These are phyloP conservation scores for Nothocercus julius DNA, from an alignment of 2,113 vertebrate genomes.

Conservation along the genomic window DNA sequence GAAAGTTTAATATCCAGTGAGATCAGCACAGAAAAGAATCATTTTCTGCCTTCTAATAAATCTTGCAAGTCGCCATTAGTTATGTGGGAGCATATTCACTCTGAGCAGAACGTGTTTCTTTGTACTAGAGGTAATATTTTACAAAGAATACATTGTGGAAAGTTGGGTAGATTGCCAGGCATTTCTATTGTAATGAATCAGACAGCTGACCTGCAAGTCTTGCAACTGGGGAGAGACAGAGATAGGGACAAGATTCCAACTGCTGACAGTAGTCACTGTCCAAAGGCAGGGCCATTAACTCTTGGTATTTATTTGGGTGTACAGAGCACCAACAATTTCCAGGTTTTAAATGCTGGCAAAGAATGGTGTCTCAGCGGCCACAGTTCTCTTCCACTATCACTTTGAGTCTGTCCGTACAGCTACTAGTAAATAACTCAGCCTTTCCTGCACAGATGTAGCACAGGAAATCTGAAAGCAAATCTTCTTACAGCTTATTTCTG, in stretches of 20 bases:
- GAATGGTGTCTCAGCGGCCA: too few species aligned
- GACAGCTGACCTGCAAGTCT: background rate
- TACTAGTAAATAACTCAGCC: background rate
- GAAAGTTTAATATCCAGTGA: conserved; percentile 18
- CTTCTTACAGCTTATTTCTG: background rate
- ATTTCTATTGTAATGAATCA: background rate
- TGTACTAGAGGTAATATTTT: background rate
- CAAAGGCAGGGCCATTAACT: accelerated
- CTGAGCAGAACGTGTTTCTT: background rate
- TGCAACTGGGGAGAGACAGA: accelerated
- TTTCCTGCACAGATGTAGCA: background rate
- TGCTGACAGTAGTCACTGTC: background rate
- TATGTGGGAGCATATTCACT: background rate
- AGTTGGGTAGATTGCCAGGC: background rate
- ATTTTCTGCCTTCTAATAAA: conserved; percentile 29
- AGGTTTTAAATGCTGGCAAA: background rate
- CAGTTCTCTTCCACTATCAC: background rate
- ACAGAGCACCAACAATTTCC: background rate
- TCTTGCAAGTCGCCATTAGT: conserved; percentile 17
- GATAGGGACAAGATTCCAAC: accelerated
- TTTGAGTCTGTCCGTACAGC: background rate
- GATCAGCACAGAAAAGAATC: conserved; percentile 19
- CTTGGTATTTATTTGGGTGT: too few species aligned
- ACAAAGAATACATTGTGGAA: background rate
- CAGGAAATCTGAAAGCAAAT: background rate